Evolutionary conservation across 2,888 invertebrate species (phyloP).

Genomic region (Nudaria mundana): DNA sequence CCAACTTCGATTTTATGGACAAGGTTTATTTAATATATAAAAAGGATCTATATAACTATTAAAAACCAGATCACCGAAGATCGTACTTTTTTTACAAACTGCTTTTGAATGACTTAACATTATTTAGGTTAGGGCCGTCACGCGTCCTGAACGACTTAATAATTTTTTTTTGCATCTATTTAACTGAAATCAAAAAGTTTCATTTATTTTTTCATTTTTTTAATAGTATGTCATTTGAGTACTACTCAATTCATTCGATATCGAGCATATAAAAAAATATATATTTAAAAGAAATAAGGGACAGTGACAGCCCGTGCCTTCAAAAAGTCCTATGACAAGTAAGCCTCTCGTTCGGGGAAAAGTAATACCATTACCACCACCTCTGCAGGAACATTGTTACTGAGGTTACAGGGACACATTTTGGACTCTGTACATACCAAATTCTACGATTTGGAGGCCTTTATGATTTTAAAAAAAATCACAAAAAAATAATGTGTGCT

Average conservation of each 20-base stretch:
- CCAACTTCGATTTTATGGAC: slow-evolving; percentile 77
- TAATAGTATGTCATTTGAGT: no score
- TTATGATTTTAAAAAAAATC: slow-evolving; percentile 36
- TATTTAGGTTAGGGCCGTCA: slow-evolving; percentile 24
- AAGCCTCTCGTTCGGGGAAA: slow-evolving; percentile 38
- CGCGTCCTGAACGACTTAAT: slow-evolving; percentile 29
- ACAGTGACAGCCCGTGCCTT: slow-evolving; percentile 21
- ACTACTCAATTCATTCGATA: no score
- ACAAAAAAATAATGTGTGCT: not conserved
- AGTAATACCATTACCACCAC: slow-evolving; percentile 37
- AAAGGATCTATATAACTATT: slow-evolving; percentile 62
- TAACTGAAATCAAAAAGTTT: no score
- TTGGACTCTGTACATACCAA: slow-evolving; percentile 55
- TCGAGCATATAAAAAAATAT: no score
- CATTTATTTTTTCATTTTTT: no score
- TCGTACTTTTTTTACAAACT: slow-evolving; percentile 42
- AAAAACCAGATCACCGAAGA: slow-evolving; percentile 75
- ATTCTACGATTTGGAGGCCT: slow-evolving; percentile 58
- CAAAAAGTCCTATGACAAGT: slow-evolving; percentile 29
- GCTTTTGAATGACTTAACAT: slow-evolving; percentile 35
- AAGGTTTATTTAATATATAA: slow-evolving; percentile 78
- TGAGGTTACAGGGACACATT: slow-evolving; percentile 57
- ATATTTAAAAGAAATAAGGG: not conserved
- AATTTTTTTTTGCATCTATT: no score
- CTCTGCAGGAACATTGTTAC: slow-evolving; percentile 55